These are phyloP conservation scores for Psophia crepitans DNA, from an alignment of 2,113 vertebrate species.

Conservation along the genomic window DNA sequence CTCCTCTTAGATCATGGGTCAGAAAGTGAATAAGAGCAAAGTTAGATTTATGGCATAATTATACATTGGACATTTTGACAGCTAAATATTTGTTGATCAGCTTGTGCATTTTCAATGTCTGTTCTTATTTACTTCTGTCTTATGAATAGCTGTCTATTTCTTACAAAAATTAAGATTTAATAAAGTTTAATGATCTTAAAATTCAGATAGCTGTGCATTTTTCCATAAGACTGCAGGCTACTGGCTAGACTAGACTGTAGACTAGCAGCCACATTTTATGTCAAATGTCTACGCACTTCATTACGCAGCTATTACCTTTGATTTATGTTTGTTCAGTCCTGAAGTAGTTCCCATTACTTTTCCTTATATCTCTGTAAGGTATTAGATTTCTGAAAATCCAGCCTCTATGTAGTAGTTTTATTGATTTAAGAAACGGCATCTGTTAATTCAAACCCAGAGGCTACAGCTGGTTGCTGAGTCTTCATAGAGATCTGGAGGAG, in stretches of 20 bases:
- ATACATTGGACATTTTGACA: background rate
- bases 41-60: background rate
- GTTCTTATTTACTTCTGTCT: background rate
- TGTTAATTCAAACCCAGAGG: constrained; percentile 32
- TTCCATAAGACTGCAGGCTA: background rate
- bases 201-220: background rate
- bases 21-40: background rate
- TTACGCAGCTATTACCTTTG: constrained; percentile 8
- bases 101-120: background rate
- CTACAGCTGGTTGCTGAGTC: background rate
- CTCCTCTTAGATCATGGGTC: background rate
- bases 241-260: background rate
- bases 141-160: background rate
- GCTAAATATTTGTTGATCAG: background rate
- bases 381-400: constrained; percentile 28
- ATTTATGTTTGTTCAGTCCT: background rate
- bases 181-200: background rate
- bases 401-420: background rate
- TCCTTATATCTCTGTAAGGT: background rate
- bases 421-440: constrained; percentile 34
- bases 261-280: background rate
- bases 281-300: background rate
- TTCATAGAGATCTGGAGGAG: background rate
- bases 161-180: background rate
- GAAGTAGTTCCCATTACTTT: constrained; percentile 5